Percentiles rank a stretch among this genome's conserved stretches.
Evolutionary conservation across 2,113 vertebrate genomes (phyloP).

Genomic region (Channa argus): DNA sequence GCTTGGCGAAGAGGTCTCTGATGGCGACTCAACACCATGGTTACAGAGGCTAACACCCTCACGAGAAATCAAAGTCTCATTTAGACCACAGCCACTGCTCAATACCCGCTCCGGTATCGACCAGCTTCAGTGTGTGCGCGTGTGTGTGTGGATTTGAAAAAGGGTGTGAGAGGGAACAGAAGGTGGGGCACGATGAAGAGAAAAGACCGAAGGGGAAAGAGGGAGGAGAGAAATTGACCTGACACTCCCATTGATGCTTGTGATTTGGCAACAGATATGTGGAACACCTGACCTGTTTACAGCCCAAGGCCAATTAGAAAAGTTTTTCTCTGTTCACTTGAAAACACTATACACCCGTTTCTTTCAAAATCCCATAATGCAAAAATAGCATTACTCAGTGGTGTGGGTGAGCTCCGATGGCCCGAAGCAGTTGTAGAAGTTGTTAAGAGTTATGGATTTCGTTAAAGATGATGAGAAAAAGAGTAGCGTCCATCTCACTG

Average conservation of each 20-base stretch:
- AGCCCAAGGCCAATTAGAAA: conserved; percentile 50
- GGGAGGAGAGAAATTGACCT: conserved; percentile 48
- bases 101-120: conserved; percentile 66
- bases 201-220: conserved; percentile 18
- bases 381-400: background rate
- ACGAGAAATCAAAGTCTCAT: conserved; percentile 77
- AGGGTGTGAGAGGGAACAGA: conserved; percentile 35
- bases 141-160: background rate
- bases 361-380: background rate
- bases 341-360: conserved; percentile 21
- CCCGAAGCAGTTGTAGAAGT: conserved; percentile 6
- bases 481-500: conserved; percentile 3
- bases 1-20: conserved; percentile 57
- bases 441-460: conserved; percentile 26
- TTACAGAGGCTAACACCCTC: conserved; percentile 56
- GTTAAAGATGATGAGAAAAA: conserved; percentile 30
- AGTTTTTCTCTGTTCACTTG: conserved; percentile 34
- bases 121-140: conserved; percentile 19
- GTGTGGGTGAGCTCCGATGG: conserved; percentile 4
- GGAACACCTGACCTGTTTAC: conserved; percentile 49
- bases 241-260: conserved; percentile 42
- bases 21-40: conserved; percentile 56
- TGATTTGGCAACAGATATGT: conserved; percentile 52
- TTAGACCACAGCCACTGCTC: conserved; percentile 69
- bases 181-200: conserved; percentile 29